Conservation (phyloP, 2,113 vertebrate species). For the Nematolebias whitei region DNA sequence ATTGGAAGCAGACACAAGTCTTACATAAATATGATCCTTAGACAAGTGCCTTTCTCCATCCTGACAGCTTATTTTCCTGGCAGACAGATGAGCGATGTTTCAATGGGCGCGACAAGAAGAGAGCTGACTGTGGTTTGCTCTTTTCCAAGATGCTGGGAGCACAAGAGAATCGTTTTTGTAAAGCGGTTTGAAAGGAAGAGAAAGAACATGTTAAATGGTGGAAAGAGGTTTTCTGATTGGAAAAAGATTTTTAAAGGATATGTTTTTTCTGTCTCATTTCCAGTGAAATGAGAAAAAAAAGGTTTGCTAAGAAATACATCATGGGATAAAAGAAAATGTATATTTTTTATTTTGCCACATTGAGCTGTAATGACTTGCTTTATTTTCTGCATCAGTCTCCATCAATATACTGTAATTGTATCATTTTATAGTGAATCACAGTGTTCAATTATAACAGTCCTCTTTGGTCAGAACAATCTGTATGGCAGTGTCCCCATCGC, state of each 20-base stretch:
- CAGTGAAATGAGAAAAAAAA: conserved; percentile 19
- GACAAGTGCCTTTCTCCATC: conserved; percentile 56
- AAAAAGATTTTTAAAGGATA: conserved; percentile 32
- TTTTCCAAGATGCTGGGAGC: conserved; percentile 17
- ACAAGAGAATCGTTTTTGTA: conserved; percentile 30
- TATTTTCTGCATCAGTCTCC: not conserved
- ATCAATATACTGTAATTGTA: not conserved
- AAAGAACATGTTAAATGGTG: conserved; percentile 55
- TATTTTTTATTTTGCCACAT: conserved; percentile 6
- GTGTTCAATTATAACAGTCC: not conserved
- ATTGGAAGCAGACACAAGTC: conserved; percentile 68
- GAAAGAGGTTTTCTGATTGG: conserved; percentile 47
- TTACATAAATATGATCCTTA: conserved; percentile 75
- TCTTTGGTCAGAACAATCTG: no score
- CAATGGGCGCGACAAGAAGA: conserved; percentile 64
- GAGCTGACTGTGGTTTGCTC: conserved; percentile 41
- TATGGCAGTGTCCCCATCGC: no score
- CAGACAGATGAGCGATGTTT: conserved; percentile 64
- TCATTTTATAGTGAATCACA: not conserved
- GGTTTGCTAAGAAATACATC: conserved; percentile 1
- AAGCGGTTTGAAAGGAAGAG: conserved; percentile 26
- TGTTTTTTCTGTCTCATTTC: no score
- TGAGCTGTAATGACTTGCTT: not conserved
- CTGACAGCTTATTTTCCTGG: conserved; percentile 76
- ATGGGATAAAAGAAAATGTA: conserved; percentile 4